Evolutionary conservation across 1,140 invertebrate species (phyloP).

Genomic region (Pseudomyrmex gracilis): DNA sequence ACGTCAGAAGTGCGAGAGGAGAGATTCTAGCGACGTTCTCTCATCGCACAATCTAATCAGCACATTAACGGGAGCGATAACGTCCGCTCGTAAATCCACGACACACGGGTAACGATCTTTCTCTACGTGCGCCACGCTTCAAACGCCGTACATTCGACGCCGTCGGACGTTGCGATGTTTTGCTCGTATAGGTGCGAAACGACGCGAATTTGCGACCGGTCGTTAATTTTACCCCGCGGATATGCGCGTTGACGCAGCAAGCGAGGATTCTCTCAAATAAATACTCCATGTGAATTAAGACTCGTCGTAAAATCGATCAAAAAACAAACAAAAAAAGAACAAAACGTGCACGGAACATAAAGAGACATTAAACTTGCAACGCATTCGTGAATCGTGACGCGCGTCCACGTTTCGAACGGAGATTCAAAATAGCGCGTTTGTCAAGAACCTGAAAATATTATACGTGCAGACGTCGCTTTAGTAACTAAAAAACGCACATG

Average conservation of each 20-base stretch:
- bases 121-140: slow-evolving; percentile 30
- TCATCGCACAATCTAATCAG: slow-evolving; percentile 77
- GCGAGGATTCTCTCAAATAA: slow-evolving; percentile 26
- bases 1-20: background rate
- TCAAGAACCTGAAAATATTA: background rate
- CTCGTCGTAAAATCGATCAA: slow-evolving; percentile 16
- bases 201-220: slow-evolving; percentile 2
- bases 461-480: background rate
- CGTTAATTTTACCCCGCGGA: slow-evolving; percentile 40
- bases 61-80: slow-evolving; percentile 71
- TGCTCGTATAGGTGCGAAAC: slow-evolving; percentile 31
- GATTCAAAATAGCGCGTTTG: background rate
- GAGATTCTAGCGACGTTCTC: slow-evolving; percentile 32
- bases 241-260: background rate
- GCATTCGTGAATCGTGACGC: too few relatives aligned
- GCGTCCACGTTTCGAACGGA: background rate
- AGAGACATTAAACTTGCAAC: too few relatives aligned
- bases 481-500: background rate
- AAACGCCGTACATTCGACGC: slow-evolving; percentile 22
- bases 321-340: background rate
- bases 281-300: slow-evolving; percentile 13
- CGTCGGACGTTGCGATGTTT: slow-evolving; percentile 20
- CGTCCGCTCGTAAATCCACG: slow-evolving; percentile 75
- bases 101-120: slow-evolving; percentile 56
- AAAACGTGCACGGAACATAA: background rate